Conservation (phyloP, 2,888 invertebrate genomes). For the Hirtodrosophila cameraria region DNA sequence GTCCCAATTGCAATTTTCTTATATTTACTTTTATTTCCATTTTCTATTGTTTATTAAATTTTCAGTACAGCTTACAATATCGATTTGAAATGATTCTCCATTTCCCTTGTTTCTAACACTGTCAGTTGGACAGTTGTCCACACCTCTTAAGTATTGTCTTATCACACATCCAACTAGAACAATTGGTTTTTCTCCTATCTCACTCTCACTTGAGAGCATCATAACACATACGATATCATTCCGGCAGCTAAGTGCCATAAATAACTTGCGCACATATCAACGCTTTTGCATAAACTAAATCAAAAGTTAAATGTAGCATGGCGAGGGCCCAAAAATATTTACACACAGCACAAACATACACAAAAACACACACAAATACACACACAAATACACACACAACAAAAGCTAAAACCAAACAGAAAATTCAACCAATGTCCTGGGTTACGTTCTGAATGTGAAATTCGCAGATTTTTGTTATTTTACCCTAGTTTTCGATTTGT, state of each 20-base stretch:
- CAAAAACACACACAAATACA: constrained; percentile 4
- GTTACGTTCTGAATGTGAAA: constrained; percentile 35
- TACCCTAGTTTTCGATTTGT: constrained; percentile 71
- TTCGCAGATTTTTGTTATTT: constrained; percentile 65
- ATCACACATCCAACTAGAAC: constrained; percentile 28
- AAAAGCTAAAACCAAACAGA: background rate
- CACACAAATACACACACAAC: constrained; percentile 1
- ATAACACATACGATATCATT: constrained; percentile 51
- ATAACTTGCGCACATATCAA: constrained; percentile 57
- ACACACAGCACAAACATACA: constrained; percentile 22
- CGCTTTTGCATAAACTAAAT: constrained; percentile 74
- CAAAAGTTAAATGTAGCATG: constrained; percentile 77
- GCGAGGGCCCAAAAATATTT: constrained; percentile 58
- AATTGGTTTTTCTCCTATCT: constrained; percentile 13
- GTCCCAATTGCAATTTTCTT: too few relatives aligned
- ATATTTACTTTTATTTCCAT: too few relatives aligned
- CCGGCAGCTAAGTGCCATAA: constrained; percentile 48
- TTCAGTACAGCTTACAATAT: too few relatives aligned
- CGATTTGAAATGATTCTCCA: too few relatives aligned
- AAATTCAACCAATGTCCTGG: too few relatives aligned
- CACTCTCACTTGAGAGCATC: constrained; percentile 13
- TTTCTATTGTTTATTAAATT: too few relatives aligned
- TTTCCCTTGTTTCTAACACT: background rate
- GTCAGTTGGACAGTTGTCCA: background rate
- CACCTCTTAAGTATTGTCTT: constrained; percentile 9